Conservation (phyloP, 2,113 vertebrate species). For the Stegostoma tigrinum region DNA sequence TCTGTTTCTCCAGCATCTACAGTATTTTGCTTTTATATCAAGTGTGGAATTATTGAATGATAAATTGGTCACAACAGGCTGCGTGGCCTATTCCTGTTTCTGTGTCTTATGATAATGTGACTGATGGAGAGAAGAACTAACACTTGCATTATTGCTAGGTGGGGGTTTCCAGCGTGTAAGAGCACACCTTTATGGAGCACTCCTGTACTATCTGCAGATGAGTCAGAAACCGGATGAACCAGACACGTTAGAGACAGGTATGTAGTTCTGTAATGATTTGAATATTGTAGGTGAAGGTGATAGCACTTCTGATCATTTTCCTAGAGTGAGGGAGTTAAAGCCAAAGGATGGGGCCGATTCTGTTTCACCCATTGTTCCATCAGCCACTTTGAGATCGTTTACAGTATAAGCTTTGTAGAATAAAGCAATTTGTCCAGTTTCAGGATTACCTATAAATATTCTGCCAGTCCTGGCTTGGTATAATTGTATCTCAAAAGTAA, state of each 20-base stretch:
- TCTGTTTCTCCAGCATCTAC: no score
- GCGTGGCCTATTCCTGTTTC: no score
- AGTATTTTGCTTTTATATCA: no score
- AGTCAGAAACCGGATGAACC: constrained; percentile 95
- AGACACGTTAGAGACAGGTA: constrained; percentile 88
- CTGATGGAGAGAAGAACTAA: not conserved
- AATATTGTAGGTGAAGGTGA: not conserved
- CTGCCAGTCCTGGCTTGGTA: not conserved
- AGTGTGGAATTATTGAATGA: no score
- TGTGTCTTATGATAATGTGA: no score
- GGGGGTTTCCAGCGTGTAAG: constrained; percentile 92
- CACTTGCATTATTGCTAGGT: constrained; percentile 55
- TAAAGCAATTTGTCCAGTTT: not conserved
- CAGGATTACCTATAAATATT: not conserved
- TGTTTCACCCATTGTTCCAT: not conserved
- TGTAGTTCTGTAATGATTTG: not conserved
- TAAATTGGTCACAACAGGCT: no score
- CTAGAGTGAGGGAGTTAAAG: not conserved
- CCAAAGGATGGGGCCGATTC: not conserved
- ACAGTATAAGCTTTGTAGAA: not conserved
- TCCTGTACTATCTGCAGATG: constrained; percentile 93
- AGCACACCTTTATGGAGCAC: constrained; percentile 84
- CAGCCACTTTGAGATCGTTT: not conserved
- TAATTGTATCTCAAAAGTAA: not conserved
- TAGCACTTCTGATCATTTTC: not conserved